phyloP scores from a whole-genome alignment of 2,888 invertebrate species.

The Agrilus biguttatus region DNA sequence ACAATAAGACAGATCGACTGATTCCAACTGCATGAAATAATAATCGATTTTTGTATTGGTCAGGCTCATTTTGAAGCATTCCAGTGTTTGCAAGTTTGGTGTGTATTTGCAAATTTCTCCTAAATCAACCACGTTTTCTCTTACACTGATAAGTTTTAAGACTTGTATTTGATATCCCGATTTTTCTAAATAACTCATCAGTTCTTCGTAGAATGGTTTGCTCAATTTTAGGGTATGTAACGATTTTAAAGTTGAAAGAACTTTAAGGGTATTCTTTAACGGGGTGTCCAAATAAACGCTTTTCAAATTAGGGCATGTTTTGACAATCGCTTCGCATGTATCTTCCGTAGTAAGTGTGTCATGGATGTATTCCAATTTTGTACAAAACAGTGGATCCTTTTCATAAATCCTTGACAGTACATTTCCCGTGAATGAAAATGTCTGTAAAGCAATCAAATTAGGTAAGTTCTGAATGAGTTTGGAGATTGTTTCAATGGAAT shows the following conservation, averaged over 20 bases:
- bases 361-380: slow-evolving; percentile 52
- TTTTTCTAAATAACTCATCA: slow-evolving; percentile 39
- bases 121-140: slow-evolving; percentile 20
- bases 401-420: slow-evolving; percentile 41
- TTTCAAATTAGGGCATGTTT: slow-evolving; percentile 46
- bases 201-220: slow-evolving; percentile 45
- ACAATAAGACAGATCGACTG: slow-evolving; percentile 52
- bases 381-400: slow-evolving; percentile 40
- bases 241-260: slow-evolving; percentile 34
- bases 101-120: slow-evolving; percentile 18
- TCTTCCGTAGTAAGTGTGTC: slow-evolving; percentile 47
- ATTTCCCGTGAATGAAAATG: slow-evolving; percentile 54
- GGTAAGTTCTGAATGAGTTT: slow-evolving; percentile 46
- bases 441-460: slow-evolving; percentile 47
- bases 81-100: slow-evolving; percentile 44
- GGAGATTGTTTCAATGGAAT: slow-evolving; percentile 39
- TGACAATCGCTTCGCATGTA: slow-evolving; percentile 43
- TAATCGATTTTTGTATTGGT: slow-evolving; percentile 38
- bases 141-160: slow-evolving; percentile 22
- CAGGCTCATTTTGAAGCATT: slow-evolving; percentile 51
- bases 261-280: slow-evolving; percentile 37
- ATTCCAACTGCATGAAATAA: slow-evolving; percentile 45
- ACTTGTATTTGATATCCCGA: slow-evolving; percentile 22
- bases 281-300: slow-evolving; percentile 52
- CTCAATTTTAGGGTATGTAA: slow-evolving; percentile 46